Evolutionary conservation across 2,113 vertebrate species (phyloP).

Genomic region (Pseudopodoces humilis): DNA sequence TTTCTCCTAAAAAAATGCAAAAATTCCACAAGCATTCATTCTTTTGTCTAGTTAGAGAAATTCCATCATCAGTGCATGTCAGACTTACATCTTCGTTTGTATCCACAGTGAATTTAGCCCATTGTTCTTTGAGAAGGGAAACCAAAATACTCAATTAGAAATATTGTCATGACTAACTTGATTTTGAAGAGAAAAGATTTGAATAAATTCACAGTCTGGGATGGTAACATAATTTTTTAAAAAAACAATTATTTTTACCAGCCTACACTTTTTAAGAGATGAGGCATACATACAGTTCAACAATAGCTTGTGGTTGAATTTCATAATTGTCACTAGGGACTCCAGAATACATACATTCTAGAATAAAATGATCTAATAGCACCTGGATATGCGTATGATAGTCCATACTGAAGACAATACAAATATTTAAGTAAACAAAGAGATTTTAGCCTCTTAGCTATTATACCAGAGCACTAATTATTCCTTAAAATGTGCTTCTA

Average conservation of each 20-base stretch:
- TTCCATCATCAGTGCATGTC: not conserved
- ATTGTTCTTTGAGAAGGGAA: slow-evolving; percentile 18
- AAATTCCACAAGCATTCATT: not conserved
- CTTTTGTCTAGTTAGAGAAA: not conserved
- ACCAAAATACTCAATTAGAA: not conserved
- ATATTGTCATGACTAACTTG: not conserved
- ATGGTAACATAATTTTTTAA: not conserved
- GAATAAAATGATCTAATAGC: not conserved
- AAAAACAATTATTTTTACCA: not conserved
- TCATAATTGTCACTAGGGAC: not conserved
- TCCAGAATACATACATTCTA: not conserved
- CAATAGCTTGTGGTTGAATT: not conserved
- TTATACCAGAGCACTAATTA: not conserved
- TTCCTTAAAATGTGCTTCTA: not conserved
- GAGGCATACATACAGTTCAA: not conserved
- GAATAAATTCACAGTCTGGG: not conserved
- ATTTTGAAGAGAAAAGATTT: not conserved
- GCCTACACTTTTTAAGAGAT: not conserved
- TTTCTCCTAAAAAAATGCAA: not conserved
- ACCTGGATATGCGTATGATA: not conserved
- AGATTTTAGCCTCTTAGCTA: not conserved
- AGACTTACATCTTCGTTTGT: not conserved
- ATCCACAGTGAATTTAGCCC: not conserved
- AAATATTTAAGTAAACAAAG: not conserved
- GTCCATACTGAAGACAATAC: not conserved